Evolutionary conservation across 2,888 invertebrate species (phyloP).

Genomic region (Drosophila demipolita): DNA sequence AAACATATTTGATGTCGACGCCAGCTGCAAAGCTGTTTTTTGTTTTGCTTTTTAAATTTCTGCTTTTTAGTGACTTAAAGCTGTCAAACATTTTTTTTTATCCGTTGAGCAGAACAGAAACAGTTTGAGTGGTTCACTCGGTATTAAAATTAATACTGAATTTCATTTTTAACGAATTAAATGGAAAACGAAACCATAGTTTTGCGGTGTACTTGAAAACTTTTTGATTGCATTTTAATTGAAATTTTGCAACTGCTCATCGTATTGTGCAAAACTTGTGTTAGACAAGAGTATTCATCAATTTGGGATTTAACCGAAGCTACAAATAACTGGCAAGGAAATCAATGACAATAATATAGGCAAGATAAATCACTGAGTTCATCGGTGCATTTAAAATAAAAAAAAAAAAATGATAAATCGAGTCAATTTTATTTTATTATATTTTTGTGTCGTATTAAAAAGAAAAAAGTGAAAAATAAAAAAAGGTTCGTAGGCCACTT

Average conservation of each 20-base stretch:
- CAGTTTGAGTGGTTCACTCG: conserved; percentile 12
- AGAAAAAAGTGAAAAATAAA: neutral
- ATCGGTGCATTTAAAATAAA: too few species aligned
- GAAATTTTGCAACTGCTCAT: conserved; percentile 12
- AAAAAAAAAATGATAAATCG: neutral
- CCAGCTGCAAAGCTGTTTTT: conserved; percentile 37
- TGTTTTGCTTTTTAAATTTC: neutral
- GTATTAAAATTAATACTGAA: neutral
- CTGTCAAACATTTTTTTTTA: neutral
- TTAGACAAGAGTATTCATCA: neutral
- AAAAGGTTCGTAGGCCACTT: neutral
- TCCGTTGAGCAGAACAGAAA: neutral
- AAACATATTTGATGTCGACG: conserved; percentile 35
- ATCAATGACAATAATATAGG: neutral
- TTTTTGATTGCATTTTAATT: conserved; percentile 43
- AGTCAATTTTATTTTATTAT: neutral
- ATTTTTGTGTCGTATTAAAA: too few species aligned
- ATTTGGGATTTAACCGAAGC: neutral
- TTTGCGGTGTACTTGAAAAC: conserved; percentile 1
- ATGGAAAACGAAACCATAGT: conserved; percentile 2
- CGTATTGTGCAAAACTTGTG: conserved; percentile 23
- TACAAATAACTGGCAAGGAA: neutral
- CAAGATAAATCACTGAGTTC: neutral
- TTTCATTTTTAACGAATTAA: conserved; percentile 18
- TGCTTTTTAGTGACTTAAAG: neutral